Evolutionary conservation across 2,113 vertebrate genomes (phyloP).

Genomic region (Vireo altiloquus): DNA sequence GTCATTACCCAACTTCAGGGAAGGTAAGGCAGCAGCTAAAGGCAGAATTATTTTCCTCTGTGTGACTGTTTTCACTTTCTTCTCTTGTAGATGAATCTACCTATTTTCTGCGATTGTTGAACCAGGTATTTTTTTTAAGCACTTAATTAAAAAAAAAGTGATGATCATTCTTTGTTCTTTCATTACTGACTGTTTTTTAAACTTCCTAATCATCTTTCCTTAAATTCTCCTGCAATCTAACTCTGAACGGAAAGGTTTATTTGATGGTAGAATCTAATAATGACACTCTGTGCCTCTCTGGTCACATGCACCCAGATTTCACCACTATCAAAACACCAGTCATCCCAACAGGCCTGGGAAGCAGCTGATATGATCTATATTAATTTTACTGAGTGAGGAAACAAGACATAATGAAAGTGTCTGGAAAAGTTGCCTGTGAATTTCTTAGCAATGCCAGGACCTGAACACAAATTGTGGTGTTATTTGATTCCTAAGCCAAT

Average conservation of each 20-base stretch:
- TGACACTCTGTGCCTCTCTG: background rate
- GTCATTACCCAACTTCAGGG: background rate
- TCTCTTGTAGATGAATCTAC: background rate
- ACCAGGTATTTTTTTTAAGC: background rate
- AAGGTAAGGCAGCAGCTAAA: background rate
- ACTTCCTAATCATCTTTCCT: background rate
- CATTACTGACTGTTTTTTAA: background rate
- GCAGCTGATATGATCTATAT: background rate
- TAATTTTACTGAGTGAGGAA: background rate
- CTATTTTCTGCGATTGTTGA: background rate
- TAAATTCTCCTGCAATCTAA: background rate
- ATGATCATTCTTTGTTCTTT: background rate
- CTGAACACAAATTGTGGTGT: background rate
- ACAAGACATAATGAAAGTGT: background rate
- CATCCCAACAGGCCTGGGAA: background rate
- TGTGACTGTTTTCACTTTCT: background rate
- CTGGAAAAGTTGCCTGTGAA: background rate
- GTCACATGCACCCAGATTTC: background rate
- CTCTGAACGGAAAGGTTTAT: background rate
- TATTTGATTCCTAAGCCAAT: background rate
- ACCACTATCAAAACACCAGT: background rate
- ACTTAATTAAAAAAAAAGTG: background rate
- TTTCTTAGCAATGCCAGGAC: background rate
- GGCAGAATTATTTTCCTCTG: background rate
- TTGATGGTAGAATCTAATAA: background rate